Percentiles rank a stretch among this genome's conserved stretches.
Conservation (phyloP, 2,113 vertebrate species). For the Axis porcinus region DNA sequence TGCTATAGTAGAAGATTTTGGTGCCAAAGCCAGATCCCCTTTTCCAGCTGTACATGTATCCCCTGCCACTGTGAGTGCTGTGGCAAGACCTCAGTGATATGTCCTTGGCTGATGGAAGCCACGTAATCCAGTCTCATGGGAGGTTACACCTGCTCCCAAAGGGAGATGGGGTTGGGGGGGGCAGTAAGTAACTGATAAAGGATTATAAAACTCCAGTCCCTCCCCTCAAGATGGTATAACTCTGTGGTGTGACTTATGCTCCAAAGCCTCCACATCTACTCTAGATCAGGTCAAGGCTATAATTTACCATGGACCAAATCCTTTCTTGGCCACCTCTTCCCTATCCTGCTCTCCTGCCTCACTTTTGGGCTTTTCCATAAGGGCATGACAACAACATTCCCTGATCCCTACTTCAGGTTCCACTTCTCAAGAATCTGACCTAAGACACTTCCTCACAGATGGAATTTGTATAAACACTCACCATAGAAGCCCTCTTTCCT, state of each 20-base stretch:
- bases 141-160: not conserved
- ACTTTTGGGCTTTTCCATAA: not conserved
- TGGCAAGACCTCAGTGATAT: not conserved
- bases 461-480: slow-evolving; percentile 14
- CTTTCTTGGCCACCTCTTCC: not conserved
- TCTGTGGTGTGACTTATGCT: not conserved
- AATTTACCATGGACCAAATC: not conserved
- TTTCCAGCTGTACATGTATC: not conserved
- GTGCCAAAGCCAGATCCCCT: not conserved
- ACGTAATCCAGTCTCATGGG: not conserved
- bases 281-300: not conserved
- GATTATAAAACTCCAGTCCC: not conserved
- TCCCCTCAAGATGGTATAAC: not conserved
- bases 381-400: not conserved
- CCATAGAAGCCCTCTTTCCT: not conserved
- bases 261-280: not conserved
- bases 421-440: not conserved
- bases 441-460: not conserved
- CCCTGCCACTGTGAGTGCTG: not conserved
- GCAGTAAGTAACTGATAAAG: not conserved
- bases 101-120: not conserved
- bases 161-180: not conserved
- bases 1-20: not conserved
- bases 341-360: not conserved
- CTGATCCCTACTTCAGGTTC: not conserved